phyloP scores from a whole-genome alignment of 2,888 invertebrate species.

The Acronicta aceris region DNA sequence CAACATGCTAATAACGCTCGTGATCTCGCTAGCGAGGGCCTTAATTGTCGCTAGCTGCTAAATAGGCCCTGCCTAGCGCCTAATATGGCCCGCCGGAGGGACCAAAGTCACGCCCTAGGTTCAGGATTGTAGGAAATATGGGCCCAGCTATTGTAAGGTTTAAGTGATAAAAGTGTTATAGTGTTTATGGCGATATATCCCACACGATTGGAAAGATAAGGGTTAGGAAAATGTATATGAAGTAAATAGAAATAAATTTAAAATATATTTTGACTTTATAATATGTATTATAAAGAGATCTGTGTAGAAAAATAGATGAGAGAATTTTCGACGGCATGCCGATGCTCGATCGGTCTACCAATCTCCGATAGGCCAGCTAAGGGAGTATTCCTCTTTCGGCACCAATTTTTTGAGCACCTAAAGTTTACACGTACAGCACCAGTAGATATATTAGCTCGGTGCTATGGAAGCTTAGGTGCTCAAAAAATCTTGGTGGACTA shows the following conservation, averaged over 20 bases:
- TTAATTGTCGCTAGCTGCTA: conserved; percentile 74
- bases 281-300: too few relatives aligned
- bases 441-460: too few relatives aligned
- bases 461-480: too few relatives aligned
- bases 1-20: conserved; percentile 70
- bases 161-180: conserved; percentile 44
- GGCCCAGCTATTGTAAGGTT: conserved; percentile 35
- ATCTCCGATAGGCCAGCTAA: too few relatives aligned
- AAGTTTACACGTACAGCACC: too few relatives aligned
- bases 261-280: too few relatives aligned
- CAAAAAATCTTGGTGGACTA: too few relatives aligned
- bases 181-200: conserved; percentile 26
- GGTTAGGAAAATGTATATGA: conserved; percentile 5
- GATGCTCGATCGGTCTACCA: too few relatives aligned
- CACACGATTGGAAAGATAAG: conserved; percentile 13
- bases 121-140: conserved; percentile 53
- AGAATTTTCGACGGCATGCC: too few relatives aligned
- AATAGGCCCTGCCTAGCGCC: conserved; percentile 64
- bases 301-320: too few relatives aligned
- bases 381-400: too few relatives aligned
- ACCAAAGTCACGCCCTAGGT: conserved; percentile 65
- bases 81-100: conserved; percentile 62
- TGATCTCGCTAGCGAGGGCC: conserved; percentile 64
- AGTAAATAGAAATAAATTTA: conserved; percentile 5
- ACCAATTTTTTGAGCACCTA: too few relatives aligned